Conservation (phyloP, 2,888 invertebrate genomes). For the Aporophyla lueneburgensis region DNA sequence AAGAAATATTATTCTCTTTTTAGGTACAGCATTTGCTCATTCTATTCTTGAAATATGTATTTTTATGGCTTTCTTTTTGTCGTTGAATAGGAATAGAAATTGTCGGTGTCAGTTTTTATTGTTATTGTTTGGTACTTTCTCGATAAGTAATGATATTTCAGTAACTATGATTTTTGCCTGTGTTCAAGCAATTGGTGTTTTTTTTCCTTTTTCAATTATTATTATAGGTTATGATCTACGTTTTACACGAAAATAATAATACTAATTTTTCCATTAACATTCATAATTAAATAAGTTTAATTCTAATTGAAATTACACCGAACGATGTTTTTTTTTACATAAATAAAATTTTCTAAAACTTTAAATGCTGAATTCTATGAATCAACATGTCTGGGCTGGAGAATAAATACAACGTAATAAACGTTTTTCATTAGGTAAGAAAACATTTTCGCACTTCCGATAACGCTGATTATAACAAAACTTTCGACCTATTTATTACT, state of each 20-base stretch:
- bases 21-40: constrained; percentile 83
- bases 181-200: neutral
- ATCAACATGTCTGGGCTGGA: neutral
- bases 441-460: constrained; percentile 48
- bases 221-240: too few species aligned
- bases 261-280: neutral
- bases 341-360: neutral
- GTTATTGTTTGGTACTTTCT: constrained; percentile 25
- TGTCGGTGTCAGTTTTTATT: constrained; percentile 35
- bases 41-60: constrained; percentile 74
- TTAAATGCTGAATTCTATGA: neutral
- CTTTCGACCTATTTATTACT: constrained; percentile 53
- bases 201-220: neutral
- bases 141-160: constrained; percentile 28
- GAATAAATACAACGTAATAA: constrained; percentile 7
- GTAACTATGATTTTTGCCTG: constrained; percentile 5
- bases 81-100: constrained; percentile 42
- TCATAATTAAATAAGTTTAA: neutral
- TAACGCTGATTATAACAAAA: constrained; percentile 54
- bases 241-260: neutral
- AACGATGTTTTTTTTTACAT: neutral
- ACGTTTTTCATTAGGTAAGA: constrained; percentile 34
- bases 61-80: constrained; percentile 66
- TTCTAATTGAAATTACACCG: neutral
- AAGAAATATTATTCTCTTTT: constrained; percentile 90